Evolutionary conservation across 1,140 invertebrate genomes (phyloP).

Genomic region (Sinonovacula constricta): DNA sequence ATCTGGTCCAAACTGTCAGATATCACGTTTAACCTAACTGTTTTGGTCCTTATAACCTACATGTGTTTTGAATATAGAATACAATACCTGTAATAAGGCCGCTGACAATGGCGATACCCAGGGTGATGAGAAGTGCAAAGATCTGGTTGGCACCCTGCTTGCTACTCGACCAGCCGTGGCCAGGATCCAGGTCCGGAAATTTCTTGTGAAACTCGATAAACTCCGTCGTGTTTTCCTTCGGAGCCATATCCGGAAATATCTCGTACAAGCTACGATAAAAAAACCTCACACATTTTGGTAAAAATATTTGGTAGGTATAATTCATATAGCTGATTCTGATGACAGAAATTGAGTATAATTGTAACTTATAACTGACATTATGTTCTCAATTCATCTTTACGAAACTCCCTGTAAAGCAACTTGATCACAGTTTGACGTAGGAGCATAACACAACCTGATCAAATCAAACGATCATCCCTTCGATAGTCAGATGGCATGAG

Average conservation of each 20-base stretch:
- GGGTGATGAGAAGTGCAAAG: slow-evolving; percentile 84
- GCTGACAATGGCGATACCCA: slow-evolving; percentile 85
- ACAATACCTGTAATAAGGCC: slow-evolving; percentile 91
- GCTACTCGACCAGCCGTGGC: slow-evolving; percentile 82
- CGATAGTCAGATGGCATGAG: too few species aligned
- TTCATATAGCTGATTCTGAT: background rate
- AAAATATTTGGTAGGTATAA: background rate
- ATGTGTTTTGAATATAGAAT: too few species aligned
- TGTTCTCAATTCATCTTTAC: background rate
- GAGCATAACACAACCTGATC: too few species aligned
- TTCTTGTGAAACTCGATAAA: slow-evolving; percentile 55
- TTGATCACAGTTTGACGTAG: too few species aligned
- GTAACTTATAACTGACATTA: background rate
- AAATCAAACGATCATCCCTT: too few species aligned
- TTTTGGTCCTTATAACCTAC: too few species aligned
- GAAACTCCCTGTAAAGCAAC: background rate
- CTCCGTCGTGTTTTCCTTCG: slow-evolving; percentile 61
- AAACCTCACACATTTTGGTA: background rate
- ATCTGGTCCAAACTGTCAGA: too few species aligned
- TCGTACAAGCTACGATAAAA: slow-evolving; percentile 79
- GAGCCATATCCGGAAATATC: slow-evolving; percentile 76
- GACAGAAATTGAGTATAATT: background rate
- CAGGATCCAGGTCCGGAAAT: slow-evolving; percentile 73
- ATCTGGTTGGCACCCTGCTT: slow-evolving; percentile 89
- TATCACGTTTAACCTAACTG: too few species aligned